Evolutionary conservation across 2,797 vertebrate genomes (phyloP).

Genomic region (Poecile montanus): DNA sequence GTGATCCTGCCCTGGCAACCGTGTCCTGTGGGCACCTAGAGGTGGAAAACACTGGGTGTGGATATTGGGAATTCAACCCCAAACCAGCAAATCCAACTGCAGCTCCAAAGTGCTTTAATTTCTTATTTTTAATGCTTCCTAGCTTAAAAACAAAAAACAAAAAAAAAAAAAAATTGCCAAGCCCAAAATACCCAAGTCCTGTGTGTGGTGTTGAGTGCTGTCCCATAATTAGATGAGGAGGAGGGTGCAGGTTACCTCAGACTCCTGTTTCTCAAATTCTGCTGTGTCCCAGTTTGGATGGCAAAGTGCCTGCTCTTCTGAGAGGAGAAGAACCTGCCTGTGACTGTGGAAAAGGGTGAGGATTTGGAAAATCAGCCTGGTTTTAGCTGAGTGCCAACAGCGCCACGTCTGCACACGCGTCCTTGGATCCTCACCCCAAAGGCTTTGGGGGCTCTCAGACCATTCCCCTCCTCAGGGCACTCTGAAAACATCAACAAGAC

Average conservation of each 20-base stretch:
- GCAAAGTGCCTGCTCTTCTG: neutral
- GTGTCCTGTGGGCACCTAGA: neutral
- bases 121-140: neutral
- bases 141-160: neutral
- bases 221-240: slow-evolving; percentile 36
- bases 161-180: rapidly evolving
- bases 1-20: neutral
- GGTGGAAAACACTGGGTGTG: neutral
- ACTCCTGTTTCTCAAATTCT: neutral
- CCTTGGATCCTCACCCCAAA: neutral
- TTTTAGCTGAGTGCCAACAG: neutral
- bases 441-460: neutral
- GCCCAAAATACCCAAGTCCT: neutral
- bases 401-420: rapidly evolving
- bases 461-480: neutral
- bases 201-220: neutral
- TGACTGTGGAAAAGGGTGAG: neutral
- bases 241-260: slow-evolving; percentile 6
- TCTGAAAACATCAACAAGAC: neutral
- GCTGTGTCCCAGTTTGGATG: neutral
- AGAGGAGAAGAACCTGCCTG: neutral
- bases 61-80: neutral
- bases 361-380: neutral
- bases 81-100: neutral
- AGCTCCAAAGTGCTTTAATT: neutral